Evolutionary conservation across 2,797 vertebrate species (phyloP).

Genomic region (Chromis chromis): DNA sequence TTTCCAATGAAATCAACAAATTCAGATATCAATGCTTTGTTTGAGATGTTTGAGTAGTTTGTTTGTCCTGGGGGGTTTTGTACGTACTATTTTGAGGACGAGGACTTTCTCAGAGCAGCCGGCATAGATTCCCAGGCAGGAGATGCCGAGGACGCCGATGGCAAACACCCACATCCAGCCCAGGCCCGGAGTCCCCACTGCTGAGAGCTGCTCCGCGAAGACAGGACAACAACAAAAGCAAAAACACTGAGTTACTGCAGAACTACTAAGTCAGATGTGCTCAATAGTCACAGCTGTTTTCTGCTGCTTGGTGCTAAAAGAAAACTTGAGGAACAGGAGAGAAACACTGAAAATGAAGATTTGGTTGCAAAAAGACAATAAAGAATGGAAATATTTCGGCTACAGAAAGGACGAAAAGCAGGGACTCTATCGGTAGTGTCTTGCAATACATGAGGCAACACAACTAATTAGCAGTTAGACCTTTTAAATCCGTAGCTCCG

Average conservation of each 20-base stretch:
- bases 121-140: constrained; percentile 63
- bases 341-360: too few species aligned
- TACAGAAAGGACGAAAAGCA: too few species aligned
- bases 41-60: background rate
- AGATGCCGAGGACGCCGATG: constrained; percentile 52
- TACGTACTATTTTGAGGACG: constrained; percentile 66
- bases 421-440: too few species aligned
- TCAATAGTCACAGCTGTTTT: too few species aligned
- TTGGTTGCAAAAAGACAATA: too few species aligned
- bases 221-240: constrained; percentile 9
- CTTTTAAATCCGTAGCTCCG: too few species aligned
- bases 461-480: too few species aligned
- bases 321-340: too few species aligned
- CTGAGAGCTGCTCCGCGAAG: background rate
- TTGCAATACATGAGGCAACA: too few species aligned
- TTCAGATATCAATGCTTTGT: background rate
- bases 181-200: background rate
- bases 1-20: background rate
- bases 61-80: accelerated
- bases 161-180: constrained; percentile 59
- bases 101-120: constrained; percentile 42
- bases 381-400: too few species aligned
- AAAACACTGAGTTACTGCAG: background rate
- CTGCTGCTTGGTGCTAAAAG: too few species aligned
- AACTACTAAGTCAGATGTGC: too few species aligned